These are phyloP conservation scores for Eleutherodactylus coqui DNA, from an alignment of 2,797 vertebrate species.

Conservation along the genomic window DNA sequence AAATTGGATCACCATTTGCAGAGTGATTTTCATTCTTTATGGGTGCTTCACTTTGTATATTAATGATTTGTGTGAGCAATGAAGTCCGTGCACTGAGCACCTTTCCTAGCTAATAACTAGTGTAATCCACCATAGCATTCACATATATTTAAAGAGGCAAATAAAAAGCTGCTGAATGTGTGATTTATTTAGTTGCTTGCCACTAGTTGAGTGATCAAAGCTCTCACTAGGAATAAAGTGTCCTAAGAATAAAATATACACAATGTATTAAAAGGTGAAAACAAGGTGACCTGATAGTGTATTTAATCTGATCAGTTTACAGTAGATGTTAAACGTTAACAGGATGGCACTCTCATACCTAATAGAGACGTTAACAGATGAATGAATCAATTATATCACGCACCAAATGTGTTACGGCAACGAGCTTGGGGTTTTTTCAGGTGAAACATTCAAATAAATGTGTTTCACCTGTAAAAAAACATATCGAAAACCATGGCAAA, in stretches of 20 bases:
- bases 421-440: too few species aligned
- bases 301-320: conserved; percentile 17
- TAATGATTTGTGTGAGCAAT: not conserved
- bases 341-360: not conserved
- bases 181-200: not conserved
- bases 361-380: not conserved
- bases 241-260: not conserved
- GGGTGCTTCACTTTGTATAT: too few species aligned
- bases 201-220: not conserved
- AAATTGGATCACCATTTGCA: too few species aligned
- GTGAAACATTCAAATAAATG: too few species aligned
- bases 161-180: not conserved
- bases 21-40: too few species aligned
- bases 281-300: conserved; percentile 7
- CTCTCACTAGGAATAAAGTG: not conserved
- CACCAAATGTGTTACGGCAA: too few species aligned
- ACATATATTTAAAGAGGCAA: not conserved
- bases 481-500: too few species aligned
- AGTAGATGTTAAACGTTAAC: conserved; percentile 42
- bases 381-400: not conserved
- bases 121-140: not conserved
- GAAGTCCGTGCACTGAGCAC: not conserved
- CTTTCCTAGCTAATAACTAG: not conserved
- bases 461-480: not conserved
- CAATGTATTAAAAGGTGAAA: not conserved